Evolutionary conservation across 2,113 vertebrate genomes (phyloP).

Genomic region (Furnarius figulus): DNA sequence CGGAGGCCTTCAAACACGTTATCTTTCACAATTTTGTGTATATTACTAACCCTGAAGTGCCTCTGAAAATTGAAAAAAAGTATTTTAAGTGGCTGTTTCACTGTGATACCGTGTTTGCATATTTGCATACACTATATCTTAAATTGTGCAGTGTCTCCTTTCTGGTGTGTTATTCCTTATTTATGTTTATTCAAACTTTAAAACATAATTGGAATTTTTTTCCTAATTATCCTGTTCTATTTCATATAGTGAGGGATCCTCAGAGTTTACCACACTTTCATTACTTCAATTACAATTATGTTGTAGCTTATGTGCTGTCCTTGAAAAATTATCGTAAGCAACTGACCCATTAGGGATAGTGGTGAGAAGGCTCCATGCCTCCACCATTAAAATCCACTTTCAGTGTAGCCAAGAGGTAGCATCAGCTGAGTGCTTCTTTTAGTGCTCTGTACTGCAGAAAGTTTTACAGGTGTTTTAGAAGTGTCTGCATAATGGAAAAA

Average conservation of each 20-base stretch:
- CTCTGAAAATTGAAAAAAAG: background rate
- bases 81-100: slow-evolving; percentile 9
- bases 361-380: background rate
- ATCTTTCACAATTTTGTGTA: background rate
- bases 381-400: background rate
- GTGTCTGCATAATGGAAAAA: background rate
- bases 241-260: slow-evolving; percentile 2
- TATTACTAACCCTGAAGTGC: slow-evolving; percentile 32
- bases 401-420: background rate
- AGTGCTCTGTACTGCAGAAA: background rate
- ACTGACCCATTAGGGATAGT: background rate
- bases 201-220: background rate
- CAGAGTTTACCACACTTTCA: slow-evolving; percentile 52
- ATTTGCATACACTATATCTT: background rate
- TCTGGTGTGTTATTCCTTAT: slow-evolving; percentile 24
- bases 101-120: background rate
- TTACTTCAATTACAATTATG: background rate
- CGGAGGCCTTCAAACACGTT: slow-evolving; percentile 5
- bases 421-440: background rate
- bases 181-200: slow-evolving; percentile 18
- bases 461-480: background rate
- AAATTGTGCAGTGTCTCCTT: slow-evolving; percentile 5
- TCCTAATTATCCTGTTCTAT: background rate
- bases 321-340: background rate
- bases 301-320: background rate